phyloP scores from a whole-genome alignment of 2,797 vertebrate genomes.

The Rhinella marina region DNA sequence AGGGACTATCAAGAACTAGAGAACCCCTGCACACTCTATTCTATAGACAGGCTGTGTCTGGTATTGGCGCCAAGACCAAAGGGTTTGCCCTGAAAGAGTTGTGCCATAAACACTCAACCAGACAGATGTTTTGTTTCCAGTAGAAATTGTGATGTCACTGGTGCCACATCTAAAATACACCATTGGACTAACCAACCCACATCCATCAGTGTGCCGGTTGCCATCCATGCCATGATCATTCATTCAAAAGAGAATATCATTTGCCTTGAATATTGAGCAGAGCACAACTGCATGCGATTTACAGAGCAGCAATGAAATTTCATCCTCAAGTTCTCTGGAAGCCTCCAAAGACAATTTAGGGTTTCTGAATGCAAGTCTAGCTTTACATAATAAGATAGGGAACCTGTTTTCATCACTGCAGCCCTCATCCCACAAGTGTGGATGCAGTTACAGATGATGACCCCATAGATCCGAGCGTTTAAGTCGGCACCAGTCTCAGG shows the following conservation, averaged over 20 bases:
- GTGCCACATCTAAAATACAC: background rate
- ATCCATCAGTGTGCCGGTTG: background rate
- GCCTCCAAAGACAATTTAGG: background rate
- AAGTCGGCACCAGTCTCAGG: constrained; percentile 61
- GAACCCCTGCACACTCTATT: too few relatives aligned
- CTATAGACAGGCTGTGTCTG: too few relatives aligned
- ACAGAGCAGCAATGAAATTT: background rate
- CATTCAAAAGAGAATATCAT: background rate
- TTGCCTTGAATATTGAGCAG: background rate
- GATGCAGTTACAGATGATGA: constrained; percentile 65
- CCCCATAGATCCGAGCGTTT: constrained; percentile 59
- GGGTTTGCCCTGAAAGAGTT: too few relatives aligned
- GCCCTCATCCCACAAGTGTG: constrained; percentile 5
- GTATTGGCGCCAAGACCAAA: too few relatives aligned
- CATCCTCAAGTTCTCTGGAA: background rate
- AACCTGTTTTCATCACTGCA: background rate
- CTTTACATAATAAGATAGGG: background rate
- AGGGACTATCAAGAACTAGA: too few relatives aligned
- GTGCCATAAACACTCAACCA: too few relatives aligned
- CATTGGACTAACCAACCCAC: background rate
- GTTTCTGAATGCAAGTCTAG: background rate
- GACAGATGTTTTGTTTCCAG: too few relatives aligned
- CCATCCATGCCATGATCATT: background rate
- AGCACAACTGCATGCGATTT: background rate
- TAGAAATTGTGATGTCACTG: background rate